Percentiles rank a stretch among this genome's conserved stretches.
Evolutionary conservation across 2,797 vertebrate species (phyloP).

Genomic region (Bovichtus diacanthus): DNA sequence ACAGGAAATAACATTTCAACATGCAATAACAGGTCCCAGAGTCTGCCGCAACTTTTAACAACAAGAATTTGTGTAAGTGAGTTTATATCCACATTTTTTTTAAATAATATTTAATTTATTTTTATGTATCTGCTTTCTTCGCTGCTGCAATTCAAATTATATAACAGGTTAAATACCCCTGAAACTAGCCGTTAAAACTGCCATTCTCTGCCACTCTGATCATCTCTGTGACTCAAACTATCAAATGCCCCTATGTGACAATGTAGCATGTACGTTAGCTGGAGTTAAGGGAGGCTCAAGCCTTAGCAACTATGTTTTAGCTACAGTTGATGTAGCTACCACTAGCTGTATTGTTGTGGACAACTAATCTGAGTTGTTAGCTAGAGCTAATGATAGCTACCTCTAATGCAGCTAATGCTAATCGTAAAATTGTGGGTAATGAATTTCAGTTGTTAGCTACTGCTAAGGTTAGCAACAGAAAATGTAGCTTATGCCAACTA

Average conservation of each 20-base stretch:
- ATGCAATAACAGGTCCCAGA: background rate
- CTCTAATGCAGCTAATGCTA: background rate
- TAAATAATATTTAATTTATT: background rate
- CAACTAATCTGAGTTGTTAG: background rate
- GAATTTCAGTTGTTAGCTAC: background rate
- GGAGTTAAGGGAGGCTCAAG: background rate
- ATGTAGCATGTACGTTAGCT: background rate
- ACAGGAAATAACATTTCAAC: background rate
- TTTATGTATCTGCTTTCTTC: background rate
- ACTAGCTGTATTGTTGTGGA: background rate
- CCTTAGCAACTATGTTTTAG: background rate
- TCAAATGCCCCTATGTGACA: background rate
- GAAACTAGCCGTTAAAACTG: no score
- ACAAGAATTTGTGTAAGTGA: background rate
- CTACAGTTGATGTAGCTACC: background rate
- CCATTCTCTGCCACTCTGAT: no score
- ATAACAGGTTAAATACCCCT: no score
- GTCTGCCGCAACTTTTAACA: background rate
- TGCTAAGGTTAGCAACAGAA: background rate
- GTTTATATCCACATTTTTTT: background rate
- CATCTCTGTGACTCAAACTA: background rate
- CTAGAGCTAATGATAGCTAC: background rate
- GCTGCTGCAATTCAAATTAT: background rate
- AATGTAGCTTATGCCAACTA: background rate
- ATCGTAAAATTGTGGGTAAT: background rate